These are phyloP conservation scores for Acanthococcus lagerstroemiae DNA, from an alignment of 2,888 invertebrate species.

Conservation along the genomic window DNA sequence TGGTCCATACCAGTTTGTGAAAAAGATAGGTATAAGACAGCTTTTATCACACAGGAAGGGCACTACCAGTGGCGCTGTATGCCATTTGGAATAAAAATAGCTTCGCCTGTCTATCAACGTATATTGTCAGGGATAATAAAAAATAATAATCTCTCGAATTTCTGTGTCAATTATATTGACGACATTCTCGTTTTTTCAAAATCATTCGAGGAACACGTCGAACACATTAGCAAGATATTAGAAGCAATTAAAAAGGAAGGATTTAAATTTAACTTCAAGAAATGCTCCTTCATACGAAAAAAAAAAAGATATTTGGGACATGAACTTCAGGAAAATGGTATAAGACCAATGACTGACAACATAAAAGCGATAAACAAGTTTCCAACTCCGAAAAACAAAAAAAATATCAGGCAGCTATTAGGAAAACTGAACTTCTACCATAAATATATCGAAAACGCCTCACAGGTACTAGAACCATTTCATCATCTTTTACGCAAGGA, in stretches of 20 bases:
- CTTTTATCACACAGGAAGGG: too few species aligned
- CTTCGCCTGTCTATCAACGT: too few species aligned
- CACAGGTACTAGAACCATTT: slow-evolving; percentile 6
- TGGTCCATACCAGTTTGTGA: too few species aligned
- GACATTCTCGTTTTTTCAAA: slow-evolving; percentile 36
- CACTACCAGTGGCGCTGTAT: too few species aligned
- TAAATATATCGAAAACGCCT: slow-evolving; percentile 34
- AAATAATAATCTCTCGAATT: slow-evolving; percentile 32
- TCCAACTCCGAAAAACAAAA: too few species aligned
- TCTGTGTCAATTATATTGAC: slow-evolving; percentile 36
- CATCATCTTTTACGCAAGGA: too few species aligned
- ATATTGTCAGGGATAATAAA: slow-evolving; percentile 33
- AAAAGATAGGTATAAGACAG: too few species aligned
- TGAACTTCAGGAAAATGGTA: slow-evolving; percentile 31
- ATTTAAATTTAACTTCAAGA: slow-evolving; percentile 18
- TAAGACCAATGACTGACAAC: slow-evolving; percentile 32
- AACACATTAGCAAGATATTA: slow-evolving; percentile 31
- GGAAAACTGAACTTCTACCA: slow-evolving; percentile 26
- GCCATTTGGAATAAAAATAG: slow-evolving; percentile 36
- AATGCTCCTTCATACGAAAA: neutral
- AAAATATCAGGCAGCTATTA: slow-evolving; percentile 19
- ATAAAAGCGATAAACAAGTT: slow-evolving; percentile 5
- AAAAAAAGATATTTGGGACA: slow-evolving; percentile 16
- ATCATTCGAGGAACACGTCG: slow-evolving; percentile 34
- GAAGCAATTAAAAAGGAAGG: slow-evolving; percentile 23